Percentiles rank a stretch among this genome's conserved stretches.
Conservation (phyloP, 2,888 invertebrate species). For the Cataglyphis livida region DNA sequence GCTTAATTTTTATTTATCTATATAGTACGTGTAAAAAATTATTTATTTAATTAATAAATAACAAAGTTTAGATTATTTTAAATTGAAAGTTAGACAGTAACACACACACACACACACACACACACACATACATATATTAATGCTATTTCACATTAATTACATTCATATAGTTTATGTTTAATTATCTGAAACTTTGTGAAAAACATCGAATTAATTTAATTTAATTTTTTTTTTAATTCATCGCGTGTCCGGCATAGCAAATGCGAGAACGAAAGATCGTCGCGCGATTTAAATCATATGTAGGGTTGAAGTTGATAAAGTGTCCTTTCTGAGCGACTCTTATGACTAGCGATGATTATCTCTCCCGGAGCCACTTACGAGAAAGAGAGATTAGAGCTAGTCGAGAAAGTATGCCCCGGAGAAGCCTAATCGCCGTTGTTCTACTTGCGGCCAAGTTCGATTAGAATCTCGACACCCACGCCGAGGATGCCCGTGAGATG, state of each 20-base stretch:
- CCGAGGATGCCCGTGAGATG: slow-evolving; percentile 32
- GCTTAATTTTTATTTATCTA: not conserved
- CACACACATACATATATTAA: not conserved
- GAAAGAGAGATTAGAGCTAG: slow-evolving; percentile 48
- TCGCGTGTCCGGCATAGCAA: slow-evolving; percentile 12
- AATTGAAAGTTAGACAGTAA: not conserved
- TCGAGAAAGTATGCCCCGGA: slow-evolving; percentile 40
- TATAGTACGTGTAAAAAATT: not conserved
- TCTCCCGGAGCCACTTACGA: slow-evolving; percentile 59
- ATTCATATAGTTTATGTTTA: slow-evolving; percentile 47
- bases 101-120: no score
- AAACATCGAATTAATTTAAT: not conserved
- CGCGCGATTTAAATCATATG: slow-evolving; percentile 59
- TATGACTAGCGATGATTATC: slow-evolving; percentile 60
- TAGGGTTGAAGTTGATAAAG: slow-evolving; percentile 65
- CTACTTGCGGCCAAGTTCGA: slow-evolving; percentile 66
- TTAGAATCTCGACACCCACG: slow-evolving; percentile 74
- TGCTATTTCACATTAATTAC: slow-evolving; percentile 41
- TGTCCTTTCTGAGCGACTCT: slow-evolving; percentile 18
- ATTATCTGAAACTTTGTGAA: slow-evolving; percentile 3
- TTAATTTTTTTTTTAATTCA: not conserved
- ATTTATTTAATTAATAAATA: not conserved
- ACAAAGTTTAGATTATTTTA: not conserved
- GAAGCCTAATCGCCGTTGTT: slow-evolving; percentile 73
- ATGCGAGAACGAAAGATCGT: slow-evolving; percentile 18